Evolutionary conservation across 2,797 vertebrate genomes (phyloP).

Genomic region (Botia almorhae): DNA sequence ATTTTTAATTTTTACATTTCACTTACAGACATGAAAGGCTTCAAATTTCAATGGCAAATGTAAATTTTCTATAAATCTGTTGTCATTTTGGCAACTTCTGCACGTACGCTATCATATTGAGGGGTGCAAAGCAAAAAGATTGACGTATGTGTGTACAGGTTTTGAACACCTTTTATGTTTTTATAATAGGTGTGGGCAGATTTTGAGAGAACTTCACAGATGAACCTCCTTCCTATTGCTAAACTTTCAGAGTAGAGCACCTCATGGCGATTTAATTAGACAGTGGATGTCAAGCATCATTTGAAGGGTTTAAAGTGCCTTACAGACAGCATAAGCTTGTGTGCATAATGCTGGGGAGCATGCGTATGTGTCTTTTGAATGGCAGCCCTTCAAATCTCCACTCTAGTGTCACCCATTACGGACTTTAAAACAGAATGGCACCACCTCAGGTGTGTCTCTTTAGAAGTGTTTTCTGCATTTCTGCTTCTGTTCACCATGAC

Average conservation of each 20-base stretch:
- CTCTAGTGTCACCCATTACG: conserved; percentile 24
- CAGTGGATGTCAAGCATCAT: conserved; percentile 12
- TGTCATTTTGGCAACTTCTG: too few species aligned
- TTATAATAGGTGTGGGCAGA: not conserved
- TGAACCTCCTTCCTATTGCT: not conserved
- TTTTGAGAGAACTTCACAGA: not conserved
- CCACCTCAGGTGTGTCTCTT: conserved; percentile 34
- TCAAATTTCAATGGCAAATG: too few species aligned
- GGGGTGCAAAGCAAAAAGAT: too few species aligned
- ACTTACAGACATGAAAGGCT: too few species aligned
- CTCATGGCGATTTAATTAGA: conserved; percentile 26
- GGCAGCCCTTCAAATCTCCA: conserved; percentile 33
- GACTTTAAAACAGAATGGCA: conserved; percentile 9
- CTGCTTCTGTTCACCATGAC: not conserved
- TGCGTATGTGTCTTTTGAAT: conserved; percentile 9
- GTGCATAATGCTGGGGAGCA: conserved; percentile 37
- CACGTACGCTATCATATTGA: too few species aligned
- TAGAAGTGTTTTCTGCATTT: not conserved
- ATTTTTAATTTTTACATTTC: too few species aligned
- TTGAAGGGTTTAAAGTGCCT: conserved; percentile 41
- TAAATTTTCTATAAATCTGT: too few species aligned
- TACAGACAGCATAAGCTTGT: conserved; percentile 27
- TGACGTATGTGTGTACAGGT: not conserved
- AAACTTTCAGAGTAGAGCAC: conserved; percentile 1
- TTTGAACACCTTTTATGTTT: not conserved